Evolutionary conservation across 2,888 invertebrate species (phyloP).

Genomic region (Megastigmus dorsalis): DNA sequence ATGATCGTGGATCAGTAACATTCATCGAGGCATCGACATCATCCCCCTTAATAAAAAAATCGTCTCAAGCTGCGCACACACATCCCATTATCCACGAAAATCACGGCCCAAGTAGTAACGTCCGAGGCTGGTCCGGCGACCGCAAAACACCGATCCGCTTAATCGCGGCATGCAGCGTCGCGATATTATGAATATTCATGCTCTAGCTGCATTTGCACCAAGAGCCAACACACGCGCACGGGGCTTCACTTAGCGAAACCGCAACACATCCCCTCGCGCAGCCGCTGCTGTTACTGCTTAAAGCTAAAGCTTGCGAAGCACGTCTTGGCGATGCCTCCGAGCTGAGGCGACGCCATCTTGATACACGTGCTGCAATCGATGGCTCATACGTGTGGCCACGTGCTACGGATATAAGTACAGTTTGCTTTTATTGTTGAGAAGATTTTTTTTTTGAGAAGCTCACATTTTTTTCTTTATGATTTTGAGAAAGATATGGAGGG

Average conservation of each 20-base stretch:
- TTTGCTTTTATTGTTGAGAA: background rate
- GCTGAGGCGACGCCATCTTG: background rate
- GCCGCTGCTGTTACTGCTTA: background rate
- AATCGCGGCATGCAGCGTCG: constrained; percentile 22
- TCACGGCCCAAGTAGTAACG: constrained; percentile 43
- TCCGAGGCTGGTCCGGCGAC: constrained; percentile 9
- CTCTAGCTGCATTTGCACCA: too few relatives aligned
- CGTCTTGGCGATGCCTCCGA: constrained; percentile 37
- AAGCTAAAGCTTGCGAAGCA: constrained; percentile 11
- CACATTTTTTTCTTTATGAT: too few relatives aligned
- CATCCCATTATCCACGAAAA: too few relatives aligned
- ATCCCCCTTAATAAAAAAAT: too few relatives aligned
- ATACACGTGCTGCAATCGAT: constrained; percentile 37
- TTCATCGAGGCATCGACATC: too few relatives aligned
- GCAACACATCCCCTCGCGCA: constrained; percentile 12
- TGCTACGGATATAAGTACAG: too few relatives aligned
- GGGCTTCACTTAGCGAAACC: background rate
- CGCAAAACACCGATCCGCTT: constrained; percentile 31
- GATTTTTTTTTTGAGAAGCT: too few relatives aligned
- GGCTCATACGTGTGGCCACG: constrained; percentile 25
- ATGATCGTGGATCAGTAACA: too few relatives aligned
- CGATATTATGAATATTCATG: constrained; percentile 50
- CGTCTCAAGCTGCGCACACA: too few relatives aligned
- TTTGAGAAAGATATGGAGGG: too few relatives aligned
- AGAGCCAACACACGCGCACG: background rate